phyloP scores from a whole-genome alignment of 2,113 vertebrate species.

The Salvelinus fontinalis region DNA sequence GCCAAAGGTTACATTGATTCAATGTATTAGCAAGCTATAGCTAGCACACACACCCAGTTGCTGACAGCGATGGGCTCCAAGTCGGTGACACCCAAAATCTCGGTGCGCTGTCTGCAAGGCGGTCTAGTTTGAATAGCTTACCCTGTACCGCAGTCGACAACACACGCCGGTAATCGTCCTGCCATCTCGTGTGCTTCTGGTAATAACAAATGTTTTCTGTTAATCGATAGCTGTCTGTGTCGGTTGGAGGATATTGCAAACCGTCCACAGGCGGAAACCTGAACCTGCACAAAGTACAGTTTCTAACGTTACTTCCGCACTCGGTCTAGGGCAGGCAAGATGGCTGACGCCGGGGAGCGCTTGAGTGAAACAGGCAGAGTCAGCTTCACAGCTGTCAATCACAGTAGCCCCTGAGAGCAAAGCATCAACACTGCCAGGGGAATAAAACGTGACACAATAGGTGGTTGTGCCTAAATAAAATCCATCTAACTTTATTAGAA shows the following conservation, averaged over 20 bases:
- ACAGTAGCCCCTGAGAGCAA: not conserved
- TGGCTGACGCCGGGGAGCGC: conserved; percentile 63
- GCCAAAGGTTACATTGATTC: not conserved
- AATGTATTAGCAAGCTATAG: conserved; percentile 17
- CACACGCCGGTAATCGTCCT: conserved; percentile 93
- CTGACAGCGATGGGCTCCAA: conserved; percentile 27
- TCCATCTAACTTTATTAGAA: too few relatives aligned
- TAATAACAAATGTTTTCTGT: not conserved
- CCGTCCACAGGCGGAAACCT: conserved; percentile 77
- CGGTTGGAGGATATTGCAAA: conserved; percentile 56
- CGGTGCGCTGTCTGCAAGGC: not conserved
- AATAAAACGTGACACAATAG: too few relatives aligned
- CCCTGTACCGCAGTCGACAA: conserved; percentile 98
- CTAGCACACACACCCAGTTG: conserved; percentile 7
- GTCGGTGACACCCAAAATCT: conserved; percentile 35
- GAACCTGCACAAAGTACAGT: conserved; percentile 63
- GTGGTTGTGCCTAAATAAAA: too few relatives aligned
- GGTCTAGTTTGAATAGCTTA: conserved; percentile 60
- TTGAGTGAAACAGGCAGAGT: conserved; percentile 19
- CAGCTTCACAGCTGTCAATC: conserved; percentile 8
- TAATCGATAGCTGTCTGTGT: conserved; percentile 42
- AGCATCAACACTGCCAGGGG: too few relatives aligned
- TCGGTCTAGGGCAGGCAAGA: conserved; percentile 66
- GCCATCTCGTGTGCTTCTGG: conserved; percentile 79
- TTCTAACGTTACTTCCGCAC: conserved; percentile 73